A percentile compares a stretch with the other conserved stretches of the same genome.
Conservation (phyloP, 2,113 vertebrate genomes). For the Polypterus bichir region DNA sequence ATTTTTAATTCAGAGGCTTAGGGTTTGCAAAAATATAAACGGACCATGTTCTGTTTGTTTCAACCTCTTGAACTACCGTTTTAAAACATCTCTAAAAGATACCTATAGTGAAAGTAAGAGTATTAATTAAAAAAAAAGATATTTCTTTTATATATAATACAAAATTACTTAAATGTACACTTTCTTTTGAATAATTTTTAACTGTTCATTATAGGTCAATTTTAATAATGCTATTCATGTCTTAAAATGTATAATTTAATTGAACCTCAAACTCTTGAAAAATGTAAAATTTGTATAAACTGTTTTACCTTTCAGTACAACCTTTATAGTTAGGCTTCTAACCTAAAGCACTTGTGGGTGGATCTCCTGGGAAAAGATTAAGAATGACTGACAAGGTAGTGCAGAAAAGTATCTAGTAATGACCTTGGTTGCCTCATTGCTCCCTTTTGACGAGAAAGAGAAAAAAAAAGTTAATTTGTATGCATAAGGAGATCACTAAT, state of each 20-base stretch:
- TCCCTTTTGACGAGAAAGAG: conserved; percentile 13
- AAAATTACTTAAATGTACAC: neutral
- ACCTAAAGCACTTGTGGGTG: conserved; percentile 2
- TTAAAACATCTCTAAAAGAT: no score
- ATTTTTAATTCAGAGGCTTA: no score
- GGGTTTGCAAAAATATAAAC: no score
- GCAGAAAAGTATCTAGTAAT: conserved; percentile 12
- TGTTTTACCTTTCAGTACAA: neutral
- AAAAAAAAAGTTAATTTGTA: conserved; percentile 19
- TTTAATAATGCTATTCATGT: neutral
- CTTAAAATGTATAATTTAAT: neutral
- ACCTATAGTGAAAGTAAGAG: no score
- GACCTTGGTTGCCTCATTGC: conserved; percentile 16
- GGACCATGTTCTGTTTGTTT: no score
- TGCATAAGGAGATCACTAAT: conserved; percentile 21
- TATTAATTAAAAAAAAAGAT: neutral
- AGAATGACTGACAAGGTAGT: conserved; percentile 3
- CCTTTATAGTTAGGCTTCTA: neutral
- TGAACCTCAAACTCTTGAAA: neutral
- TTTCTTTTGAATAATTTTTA: neutral
- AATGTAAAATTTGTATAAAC: neutral
- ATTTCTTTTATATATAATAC: neutral
- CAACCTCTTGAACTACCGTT: no score
- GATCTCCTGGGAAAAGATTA: neutral
- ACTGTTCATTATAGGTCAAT: neutral